Conservation (phyloP, 2,113 vertebrate species). For the Antidorcas marsupialis region DNA sequence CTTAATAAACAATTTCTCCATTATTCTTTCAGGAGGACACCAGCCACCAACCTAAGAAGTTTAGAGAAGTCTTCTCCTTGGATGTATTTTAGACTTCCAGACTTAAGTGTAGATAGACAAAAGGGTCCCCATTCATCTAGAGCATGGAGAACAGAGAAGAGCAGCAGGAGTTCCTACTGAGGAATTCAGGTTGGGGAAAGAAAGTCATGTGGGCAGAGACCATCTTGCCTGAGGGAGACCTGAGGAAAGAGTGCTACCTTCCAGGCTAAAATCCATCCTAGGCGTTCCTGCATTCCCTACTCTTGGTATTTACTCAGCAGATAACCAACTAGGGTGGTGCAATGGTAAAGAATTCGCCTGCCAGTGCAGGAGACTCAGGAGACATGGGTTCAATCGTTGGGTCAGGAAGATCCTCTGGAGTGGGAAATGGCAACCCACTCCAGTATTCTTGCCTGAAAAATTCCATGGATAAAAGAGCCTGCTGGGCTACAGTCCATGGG, state of each 20-base stretch:
- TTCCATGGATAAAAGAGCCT: not conserved
- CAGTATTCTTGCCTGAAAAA: not conserved
- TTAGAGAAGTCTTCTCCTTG: constrained; percentile 24
- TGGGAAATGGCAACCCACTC: not conserved
- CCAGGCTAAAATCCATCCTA: not conserved
- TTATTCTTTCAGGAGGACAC: constrained; percentile 45
- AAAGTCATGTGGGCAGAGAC: not conserved
- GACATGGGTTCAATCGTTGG: not conserved
- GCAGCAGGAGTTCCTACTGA: not conserved
- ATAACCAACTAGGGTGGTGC: not conserved
- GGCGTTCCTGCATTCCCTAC: not conserved
- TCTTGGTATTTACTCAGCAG: not conserved
- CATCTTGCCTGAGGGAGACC: not conserved
- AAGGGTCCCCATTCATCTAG: not conserved
- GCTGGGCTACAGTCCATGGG: not conserved
- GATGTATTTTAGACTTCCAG: constrained; percentile 6
- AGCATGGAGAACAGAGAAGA: not conserved
- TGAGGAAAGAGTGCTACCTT: not conserved
- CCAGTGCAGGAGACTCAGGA: not conserved
- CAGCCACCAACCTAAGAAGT: constrained; percentile 39
- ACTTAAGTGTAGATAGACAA: not conserved
- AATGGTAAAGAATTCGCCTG: not conserved
- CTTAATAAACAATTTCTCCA: constrained; percentile 51
- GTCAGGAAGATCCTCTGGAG: not conserved
- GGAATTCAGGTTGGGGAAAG: not conserved